Conservation (phyloP, 1,140 invertebrate genomes). For the Diuraphis noxia region DNA sequence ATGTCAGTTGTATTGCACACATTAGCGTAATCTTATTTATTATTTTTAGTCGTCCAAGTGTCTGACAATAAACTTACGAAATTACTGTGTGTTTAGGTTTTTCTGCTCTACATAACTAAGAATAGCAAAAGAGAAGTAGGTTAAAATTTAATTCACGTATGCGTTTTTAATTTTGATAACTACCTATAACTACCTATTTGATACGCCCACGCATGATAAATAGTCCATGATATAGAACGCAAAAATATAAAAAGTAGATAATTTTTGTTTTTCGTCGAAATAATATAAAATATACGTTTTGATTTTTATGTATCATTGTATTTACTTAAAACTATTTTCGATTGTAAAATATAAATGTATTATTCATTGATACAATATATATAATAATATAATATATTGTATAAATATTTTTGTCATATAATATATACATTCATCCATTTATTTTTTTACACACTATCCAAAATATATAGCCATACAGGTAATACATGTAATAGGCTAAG, state of each 20-base stretch:
- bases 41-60: not conserved
- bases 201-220: not conserved
- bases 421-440: not conserved
- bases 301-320: not conserved
- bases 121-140: not conserved
- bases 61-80: not conserved
- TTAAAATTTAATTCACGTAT: not conserved
- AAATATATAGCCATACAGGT: not conserved
- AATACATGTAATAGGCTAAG: not conserved
- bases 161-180: not conserved
- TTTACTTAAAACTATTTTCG: not conserved
- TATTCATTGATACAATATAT: not conserved
- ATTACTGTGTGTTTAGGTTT: constrained; percentile 1
- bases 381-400: not conserved
- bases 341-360: not conserved
- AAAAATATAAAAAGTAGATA: not conserved
- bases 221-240: not conserved
- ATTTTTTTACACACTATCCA: not conserved
- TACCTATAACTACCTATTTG: not conserved
- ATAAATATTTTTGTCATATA: not conserved
- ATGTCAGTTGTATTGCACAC: not conserved
- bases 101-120: constrained; percentile 33
- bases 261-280: not conserved
- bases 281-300: not conserved
- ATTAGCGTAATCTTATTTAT: not conserved